Evolutionary conservation across 2,888 invertebrate species (phyloP), one percentile per base, ranked within the genome.

Genomic region (Plutella xylostella): DNA sequence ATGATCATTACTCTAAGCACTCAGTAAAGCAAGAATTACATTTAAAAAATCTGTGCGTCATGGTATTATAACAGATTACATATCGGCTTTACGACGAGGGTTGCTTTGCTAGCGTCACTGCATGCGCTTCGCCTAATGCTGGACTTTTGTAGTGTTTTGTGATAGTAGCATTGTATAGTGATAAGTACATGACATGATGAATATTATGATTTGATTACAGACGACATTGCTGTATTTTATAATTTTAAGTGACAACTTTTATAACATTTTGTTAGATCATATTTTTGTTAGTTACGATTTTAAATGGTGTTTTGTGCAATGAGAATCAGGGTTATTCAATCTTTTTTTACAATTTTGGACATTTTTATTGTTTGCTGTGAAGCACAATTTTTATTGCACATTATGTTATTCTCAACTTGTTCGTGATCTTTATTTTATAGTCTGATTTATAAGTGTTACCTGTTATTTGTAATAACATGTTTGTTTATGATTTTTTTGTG

Each of bases 381-480:
- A 21, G 34, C 42, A 42, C 42, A 25, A 34, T 42, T 34, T 34
- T 42, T 28, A 42, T 34, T 42, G 42, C 42, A 42, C 42, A 28
- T 15, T 22, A 34, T 42, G 33, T 33, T 42, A 34, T 42, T 34
- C 17, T 34, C 20, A 22, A 15, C 15, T 22, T 42, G 30, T 18
- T 19, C n/a, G 42, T 42, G 42, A 42, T 42, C 30, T 31, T 73
- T 63, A 72, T 73, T 68, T 69, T 65, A 55, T 66, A 74, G 73
- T 76, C 69, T 78, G 74, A 74, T 74, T 75, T 68, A 62, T 64
- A 65, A 71, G 65, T 61, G 69, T 77, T 75, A 71, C 63, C 66
- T 73, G 72, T 77, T 75, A 65, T 65, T 70, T 68, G 57, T 62
- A 57, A 61, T 63, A 66, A 60, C 64, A 57, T 61, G 64, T 65